Conservation (phyloP, 2,113 vertebrate species). For the Talpa occidentalis region DNA sequence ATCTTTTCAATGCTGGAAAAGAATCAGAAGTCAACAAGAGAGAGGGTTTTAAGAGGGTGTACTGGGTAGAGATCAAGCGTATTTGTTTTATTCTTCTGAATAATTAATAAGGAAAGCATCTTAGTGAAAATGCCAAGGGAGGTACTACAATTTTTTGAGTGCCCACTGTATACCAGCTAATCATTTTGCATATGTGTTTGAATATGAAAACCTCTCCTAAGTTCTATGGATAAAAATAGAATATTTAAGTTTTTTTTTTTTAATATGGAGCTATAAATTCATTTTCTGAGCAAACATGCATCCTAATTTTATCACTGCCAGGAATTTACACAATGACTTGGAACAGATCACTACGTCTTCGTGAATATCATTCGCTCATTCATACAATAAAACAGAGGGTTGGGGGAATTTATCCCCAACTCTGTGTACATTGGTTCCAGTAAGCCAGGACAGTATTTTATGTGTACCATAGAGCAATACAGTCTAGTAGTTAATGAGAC, state of each 20-base stretch:
- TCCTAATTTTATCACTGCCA: background rate
- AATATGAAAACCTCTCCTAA: background rate
- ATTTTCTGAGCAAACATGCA: background rate
- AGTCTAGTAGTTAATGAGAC: too few relatives aligned
- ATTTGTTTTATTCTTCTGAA: slow-evolving; percentile 46
- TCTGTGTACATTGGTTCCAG: background rate
- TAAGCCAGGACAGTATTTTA: too few relatives aligned
- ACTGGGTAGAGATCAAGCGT: background rate
- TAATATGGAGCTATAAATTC: background rate
- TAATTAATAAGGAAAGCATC: background rate
- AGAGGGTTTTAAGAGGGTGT: background rate
- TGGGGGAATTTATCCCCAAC: background rate
- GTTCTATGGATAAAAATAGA: slow-evolving; percentile 2
- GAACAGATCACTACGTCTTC: background rate
- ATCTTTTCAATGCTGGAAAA: background rate
- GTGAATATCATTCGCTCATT: slow-evolving; percentile 27
- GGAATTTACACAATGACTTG: background rate
- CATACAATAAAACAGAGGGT: background rate
- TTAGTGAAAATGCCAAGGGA: background rate
- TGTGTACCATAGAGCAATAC: too few relatives aligned
- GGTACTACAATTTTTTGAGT: background rate
- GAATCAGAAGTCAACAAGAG: background rate
- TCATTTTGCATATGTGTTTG: background rate
- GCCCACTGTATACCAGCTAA: background rate
- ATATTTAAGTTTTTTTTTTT: background rate